These are phyloP conservation scores for Carollia perspicillata DNA, from an alignment of 2,113 vertebrate genomes.

Conservation along the genomic window DNA sequence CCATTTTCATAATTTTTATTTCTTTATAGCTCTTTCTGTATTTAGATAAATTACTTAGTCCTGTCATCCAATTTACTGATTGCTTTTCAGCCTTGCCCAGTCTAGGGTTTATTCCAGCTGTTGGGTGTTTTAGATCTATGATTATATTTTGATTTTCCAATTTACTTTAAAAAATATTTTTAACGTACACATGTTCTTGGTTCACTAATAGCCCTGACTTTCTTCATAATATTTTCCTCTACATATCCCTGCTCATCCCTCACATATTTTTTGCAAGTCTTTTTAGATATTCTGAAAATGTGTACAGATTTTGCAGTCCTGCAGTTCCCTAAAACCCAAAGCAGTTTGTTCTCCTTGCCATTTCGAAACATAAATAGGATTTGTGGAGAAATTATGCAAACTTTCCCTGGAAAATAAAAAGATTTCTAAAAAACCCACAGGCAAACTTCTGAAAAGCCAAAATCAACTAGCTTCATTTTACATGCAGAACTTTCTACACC, in stretches of 20 bases:
- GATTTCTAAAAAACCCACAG: constrained; percentile 63
- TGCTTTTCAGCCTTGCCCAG: not conserved
- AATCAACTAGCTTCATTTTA: constrained; percentile 64
- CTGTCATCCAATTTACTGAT: not conserved
- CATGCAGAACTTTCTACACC: constrained; percentile 43
- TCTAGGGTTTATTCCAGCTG: not conserved
- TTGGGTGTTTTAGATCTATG: not conserved
- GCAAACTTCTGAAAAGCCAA: constrained; percentile 65
- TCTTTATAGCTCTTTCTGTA: not conserved
- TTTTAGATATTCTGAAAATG: not conserved
- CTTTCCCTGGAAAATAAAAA: constrained; percentile 72
- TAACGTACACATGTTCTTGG: not conserved
- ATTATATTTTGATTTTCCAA: not conserved
- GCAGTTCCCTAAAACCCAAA: constrained; percentile 49
- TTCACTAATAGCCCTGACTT: not conserved
- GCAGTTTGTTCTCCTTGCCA: constrained; percentile 47
- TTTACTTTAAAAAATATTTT: not conserved
- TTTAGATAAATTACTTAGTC: not conserved
- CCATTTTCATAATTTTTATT: not conserved
- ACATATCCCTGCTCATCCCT: not conserved
- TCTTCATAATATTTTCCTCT: not conserved
- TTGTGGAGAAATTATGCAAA: constrained; percentile 73
- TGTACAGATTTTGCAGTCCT: not conserved
- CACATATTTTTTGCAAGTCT: not conserved
- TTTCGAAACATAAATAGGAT: constrained; percentile 69